Evolutionary conservation across 2,797 vertebrate species (phyloP).

Genomic region (Sebastiscus tertius): DNA sequence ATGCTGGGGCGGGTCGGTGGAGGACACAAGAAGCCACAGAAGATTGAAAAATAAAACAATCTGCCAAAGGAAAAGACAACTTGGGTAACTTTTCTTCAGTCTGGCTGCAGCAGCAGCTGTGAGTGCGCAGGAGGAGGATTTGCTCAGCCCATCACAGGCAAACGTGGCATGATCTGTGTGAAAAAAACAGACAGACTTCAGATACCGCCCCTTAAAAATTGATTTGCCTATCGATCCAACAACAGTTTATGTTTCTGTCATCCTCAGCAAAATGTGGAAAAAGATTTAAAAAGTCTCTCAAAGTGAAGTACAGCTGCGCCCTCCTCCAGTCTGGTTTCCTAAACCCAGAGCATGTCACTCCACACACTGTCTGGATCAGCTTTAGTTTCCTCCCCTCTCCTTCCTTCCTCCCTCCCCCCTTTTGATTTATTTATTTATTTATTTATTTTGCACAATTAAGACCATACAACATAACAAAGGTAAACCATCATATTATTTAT

Average conservation of each 20-base stretch:
- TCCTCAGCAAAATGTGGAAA: background rate
- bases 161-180: constrained; percentile 65
- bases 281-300: background rate
- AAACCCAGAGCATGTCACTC: constrained; percentile 39
- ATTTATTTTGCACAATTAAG: no score
- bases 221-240: constrained; percentile 13
- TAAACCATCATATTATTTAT: no score
- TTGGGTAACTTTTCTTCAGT: constrained; percentile 47
- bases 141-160: constrained; percentile 61
- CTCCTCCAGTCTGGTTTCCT: background rate
- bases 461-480: no score
- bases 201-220: constrained; percentile 37
- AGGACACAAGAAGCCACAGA: background rate
- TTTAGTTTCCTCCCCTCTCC: constrained; percentile 57
- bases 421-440: background rate
- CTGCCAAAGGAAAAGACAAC: background rate
- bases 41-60: background rate
- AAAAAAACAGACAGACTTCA: constrained; percentile 14
- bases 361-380: constrained; percentile 38
- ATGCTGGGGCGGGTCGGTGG: constrained; percentile 63
- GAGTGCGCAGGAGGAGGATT: constrained; percentile 1
- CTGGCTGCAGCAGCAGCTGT: constrained; percentile 34
- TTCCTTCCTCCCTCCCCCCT: constrained; percentile 44
- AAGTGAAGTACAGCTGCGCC: background rate
- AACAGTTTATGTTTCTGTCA: background rate